Conservation (phyloP, 2,888 invertebrate species). For the Graphium colonna region DNA sequence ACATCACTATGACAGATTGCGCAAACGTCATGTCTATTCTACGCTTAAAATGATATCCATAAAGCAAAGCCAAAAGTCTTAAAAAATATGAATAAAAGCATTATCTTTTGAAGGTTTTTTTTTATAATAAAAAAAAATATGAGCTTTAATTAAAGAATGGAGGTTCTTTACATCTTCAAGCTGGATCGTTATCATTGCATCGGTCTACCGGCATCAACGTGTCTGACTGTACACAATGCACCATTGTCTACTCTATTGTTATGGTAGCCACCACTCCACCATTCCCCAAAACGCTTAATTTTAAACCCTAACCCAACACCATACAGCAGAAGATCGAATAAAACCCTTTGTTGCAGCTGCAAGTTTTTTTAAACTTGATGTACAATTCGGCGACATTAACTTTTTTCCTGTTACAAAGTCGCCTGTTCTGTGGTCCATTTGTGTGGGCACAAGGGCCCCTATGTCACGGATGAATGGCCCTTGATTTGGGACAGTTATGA, state of each 20-base stretch:
- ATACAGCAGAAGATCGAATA: constrained; percentile 1
- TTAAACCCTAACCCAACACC: not conserved
- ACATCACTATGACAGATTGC: too few species aligned
- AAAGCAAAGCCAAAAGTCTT: too few species aligned
- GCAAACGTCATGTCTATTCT: too few species aligned
- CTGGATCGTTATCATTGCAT: too few species aligned
- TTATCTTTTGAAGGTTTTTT: too few species aligned
- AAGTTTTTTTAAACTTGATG: constrained; percentile 4
- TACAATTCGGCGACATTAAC: constrained; percentile 12
- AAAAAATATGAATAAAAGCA: too few species aligned
- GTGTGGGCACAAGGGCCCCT: constrained; percentile 6
- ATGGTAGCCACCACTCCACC: constrained; percentile 22
- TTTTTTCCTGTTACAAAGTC: constrained; percentile 15
- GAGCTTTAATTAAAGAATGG: too few species aligned
- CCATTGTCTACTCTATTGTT: constrained; percentile 56
- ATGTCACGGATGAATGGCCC: constrained; percentile 1
- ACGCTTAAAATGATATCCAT: too few species aligned
- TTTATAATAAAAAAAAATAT: too few species aligned
- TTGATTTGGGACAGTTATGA: not conserved
- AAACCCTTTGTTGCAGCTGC: constrained; percentile 11
- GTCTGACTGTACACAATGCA: constrained; percentile 48
- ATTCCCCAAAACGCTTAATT: not conserved
- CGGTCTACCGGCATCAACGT: constrained; percentile 9
- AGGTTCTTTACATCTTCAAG: too few species aligned
- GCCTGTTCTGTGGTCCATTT: constrained; percentile 3